Evolutionary conservation across 2,888 invertebrate genomes (phyloP).

Genomic region (Carterocephalus palaemon): DNA sequence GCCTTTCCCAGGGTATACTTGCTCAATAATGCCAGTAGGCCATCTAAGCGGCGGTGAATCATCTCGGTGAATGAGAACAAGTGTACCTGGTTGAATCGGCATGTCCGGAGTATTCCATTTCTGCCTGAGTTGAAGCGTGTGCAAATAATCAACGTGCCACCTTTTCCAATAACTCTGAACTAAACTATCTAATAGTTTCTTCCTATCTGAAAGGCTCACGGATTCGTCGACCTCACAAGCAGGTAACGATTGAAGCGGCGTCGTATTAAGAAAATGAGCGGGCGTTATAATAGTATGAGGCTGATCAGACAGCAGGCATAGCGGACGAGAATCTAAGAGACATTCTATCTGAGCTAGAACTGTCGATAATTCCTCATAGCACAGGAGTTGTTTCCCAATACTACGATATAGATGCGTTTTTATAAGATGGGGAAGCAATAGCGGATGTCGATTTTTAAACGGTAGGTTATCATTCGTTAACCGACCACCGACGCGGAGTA

Average conservation of each 20-base stretch:
- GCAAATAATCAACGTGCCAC: no score
- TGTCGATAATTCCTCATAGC: slow-evolving; percentile 6
- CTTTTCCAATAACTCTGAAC: no score
- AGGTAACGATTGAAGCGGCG: slow-evolving; percentile 21
- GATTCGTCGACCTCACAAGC: no score
- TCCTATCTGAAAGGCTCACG: no score
- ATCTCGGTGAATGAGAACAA: no score
- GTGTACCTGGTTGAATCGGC: no score
- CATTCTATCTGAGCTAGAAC: slow-evolving; percentile 12
- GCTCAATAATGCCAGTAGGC: no score
- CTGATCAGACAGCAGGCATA: not conserved
- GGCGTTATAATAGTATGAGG: slow-evolving; percentile 7
- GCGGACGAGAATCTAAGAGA: slow-evolving; percentile 3
- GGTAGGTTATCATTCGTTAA: not conserved
- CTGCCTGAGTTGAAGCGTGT: no score
- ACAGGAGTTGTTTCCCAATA: slow-evolving; percentile 7
- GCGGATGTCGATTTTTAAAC: not conserved
- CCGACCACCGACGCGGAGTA: slow-evolving; percentile 9
- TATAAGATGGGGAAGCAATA: slow-evolving; percentile 2
- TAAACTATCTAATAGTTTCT: no score
- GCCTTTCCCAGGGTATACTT: no score
- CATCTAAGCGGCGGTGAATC: no score
- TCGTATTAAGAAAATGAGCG: slow-evolving; percentile 8
- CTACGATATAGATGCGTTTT: slow-evolving; percentile 16
- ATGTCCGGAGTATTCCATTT: no score